These are phyloP conservation scores for Atethmia centrago DNA, from an alignment of 2,888 invertebrate species.

Conservation along the genomic window DNA sequence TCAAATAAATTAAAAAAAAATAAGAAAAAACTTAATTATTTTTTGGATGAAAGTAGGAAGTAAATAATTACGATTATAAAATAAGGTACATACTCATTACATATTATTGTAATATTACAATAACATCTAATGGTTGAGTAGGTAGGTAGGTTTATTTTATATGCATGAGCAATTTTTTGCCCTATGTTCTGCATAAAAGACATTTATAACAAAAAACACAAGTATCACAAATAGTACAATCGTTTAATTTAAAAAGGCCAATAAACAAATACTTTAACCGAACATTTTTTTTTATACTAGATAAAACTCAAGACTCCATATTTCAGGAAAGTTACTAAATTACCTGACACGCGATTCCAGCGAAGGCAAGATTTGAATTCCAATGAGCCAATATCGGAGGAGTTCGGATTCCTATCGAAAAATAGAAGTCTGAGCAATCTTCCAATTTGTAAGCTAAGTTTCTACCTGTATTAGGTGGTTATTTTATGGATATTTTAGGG, in stretches of 20 bases:
- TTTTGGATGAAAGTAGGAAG: neutral
- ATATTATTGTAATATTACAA: no score
- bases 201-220: neutral
- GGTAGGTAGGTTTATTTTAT: no score
- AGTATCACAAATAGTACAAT: neutral
- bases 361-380: conserved; percentile 63
- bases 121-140: no score
- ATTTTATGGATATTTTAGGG: neutral
- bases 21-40: no score
- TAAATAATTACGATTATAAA: neutral
- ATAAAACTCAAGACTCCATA: conserved; percentile 35
- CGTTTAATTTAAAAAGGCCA: neutral
- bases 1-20: neutral
- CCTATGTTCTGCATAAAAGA: neutral
- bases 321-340: conserved; percentile 61
- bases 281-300: conserved; percentile 24
- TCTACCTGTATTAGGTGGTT: neutral
- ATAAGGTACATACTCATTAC: neutral
- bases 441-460: conserved; percentile 48
- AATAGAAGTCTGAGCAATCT: conserved; percentile 31
- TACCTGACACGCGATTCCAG: conserved; percentile 64
- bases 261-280: neutral
- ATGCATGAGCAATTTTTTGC: neutral
- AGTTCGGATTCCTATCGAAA: conserved; percentile 23
- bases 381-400: conserved; percentile 60